Base-by-base conservation (phyloP, 2,113 vertebrate species). In the Ondatra zibethicus region DNA sequence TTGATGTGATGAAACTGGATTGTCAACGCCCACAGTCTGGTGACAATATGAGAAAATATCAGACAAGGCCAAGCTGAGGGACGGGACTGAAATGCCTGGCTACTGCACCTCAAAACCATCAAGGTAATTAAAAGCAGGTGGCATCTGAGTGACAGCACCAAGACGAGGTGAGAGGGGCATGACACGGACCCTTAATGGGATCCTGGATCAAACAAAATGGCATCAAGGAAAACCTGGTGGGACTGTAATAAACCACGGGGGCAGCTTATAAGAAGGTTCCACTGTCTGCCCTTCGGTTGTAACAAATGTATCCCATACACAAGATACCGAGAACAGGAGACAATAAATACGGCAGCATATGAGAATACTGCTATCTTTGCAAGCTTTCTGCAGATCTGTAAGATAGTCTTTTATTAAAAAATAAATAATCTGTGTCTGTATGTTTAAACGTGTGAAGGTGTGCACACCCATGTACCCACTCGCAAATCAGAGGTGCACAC, bases 121-220 rank as follows among this genome's bases (percentile, higher is more conserved):
- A 58, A 88, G 58, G 42, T 86, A 63, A 92, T 77, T 92, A 89
- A 87, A 86, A 93, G 72, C 42, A 70, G 86, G 21, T 13, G 21
- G 84, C 68, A 17, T 90, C 21, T 77, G 42, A 73, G 55, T 17
- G 36, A 21, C 73, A 77, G 63, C 33, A 31, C 82, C 31, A 68
- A 78, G 25, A 72, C 45, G 25, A 92, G 4, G 21, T 23, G 47
- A 90, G 23, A 36, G 39, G 92, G 73, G 76, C 61, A 58, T 11
- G 17, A 85, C 7, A 5, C 10, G 39, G 45, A 13, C 42, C 6
- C 36, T 84, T n/a, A 66, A n/a, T 36, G 55, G 39, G 88, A 87
- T 58, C 42, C 16, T 21, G 8, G 55, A 77, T 50, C 21, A 82
- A 77, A 39, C 29, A 47, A 70, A 91, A 27, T 19, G 21, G 33